phyloP scores from a whole-genome alignment of 2,797 vertebrate species.

The Halcyon smyrnensis region DNA sequence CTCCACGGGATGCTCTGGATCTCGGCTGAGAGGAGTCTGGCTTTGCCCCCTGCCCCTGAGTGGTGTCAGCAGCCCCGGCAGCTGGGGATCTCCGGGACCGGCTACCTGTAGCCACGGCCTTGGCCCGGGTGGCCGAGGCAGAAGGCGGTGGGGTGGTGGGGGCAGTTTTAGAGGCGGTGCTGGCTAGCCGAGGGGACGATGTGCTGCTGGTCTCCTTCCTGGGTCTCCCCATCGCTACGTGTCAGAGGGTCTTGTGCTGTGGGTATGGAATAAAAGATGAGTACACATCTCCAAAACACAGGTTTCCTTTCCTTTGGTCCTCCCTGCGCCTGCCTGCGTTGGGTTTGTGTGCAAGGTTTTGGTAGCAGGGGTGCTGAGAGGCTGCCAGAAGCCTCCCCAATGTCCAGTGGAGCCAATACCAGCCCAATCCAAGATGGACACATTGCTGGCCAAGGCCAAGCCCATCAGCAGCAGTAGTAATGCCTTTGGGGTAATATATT shows the following conservation, averaged over 20 bases:
- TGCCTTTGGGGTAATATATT: not conserved
- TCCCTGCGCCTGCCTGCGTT: not conserved
- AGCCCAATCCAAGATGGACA: not conserved
- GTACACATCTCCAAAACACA: not conserved
- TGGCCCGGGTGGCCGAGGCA: not conserved
- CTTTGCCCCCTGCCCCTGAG: not conserved
- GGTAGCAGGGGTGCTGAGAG: not conserved
- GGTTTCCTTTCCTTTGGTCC: not conserved
- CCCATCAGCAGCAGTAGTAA: not conserved
- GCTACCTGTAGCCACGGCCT: fast-evolving
- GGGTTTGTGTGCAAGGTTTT: not conserved
- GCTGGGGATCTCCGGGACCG: not conserved
- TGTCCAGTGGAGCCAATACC: not conserved
- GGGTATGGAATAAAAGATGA: not conserved
- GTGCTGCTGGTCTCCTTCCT: constrained; percentile 1
- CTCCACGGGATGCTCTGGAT: not conserved
- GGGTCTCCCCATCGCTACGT: constrained; percentile 49
- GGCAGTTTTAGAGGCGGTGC: not conserved
- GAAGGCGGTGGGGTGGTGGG: not conserved
- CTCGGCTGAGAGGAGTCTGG: not conserved
- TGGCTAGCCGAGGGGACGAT: not conserved
- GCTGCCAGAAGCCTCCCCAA: not conserved
- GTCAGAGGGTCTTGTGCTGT: not conserved
- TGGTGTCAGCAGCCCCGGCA: not conserved
- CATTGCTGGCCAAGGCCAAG: not conserved